Evolutionary conservation across 2,113 vertebrate species (phyloP), one percentile per base, ranked within the genome.

Genomic region (Tretioscincus oriximinensis): DNA sequence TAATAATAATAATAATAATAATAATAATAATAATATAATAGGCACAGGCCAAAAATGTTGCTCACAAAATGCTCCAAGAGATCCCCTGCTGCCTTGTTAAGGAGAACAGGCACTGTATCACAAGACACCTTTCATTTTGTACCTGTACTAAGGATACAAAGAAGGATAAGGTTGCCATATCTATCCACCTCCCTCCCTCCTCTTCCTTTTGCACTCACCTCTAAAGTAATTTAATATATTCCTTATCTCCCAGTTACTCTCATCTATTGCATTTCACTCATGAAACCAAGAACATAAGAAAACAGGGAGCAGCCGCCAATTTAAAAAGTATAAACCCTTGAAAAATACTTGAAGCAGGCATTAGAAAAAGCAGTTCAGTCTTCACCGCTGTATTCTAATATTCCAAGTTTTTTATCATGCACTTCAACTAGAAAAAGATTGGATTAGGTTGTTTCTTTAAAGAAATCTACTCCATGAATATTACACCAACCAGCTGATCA

Each of bases 271-370:
- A 22, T 6, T 26, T 16, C 26, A 21, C 12, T 20, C 11, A 91
- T 91, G 91, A 95, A 95, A 91, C 92, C 91, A 93, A 93, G 91
- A 93, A 92, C 91, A 90, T 64, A 89, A 90, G 76, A 93, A 85
- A 87, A 89, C 85, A 93, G 91, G 92, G 95, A 94, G 85, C 83
- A 86, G 91, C 90, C 90, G 92, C 92, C 89, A 85, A 85, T 87
- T 14, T 73, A 72, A 26, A 85, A 94, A 90, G 92, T 86, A 91
- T 88, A 47, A 85, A 85, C 84, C 91, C 87, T 81, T 81, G 49
- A 78, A 85, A 77, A 81, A 92, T 83, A 84, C 75, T 58, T 81
- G 49, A 85, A 89, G 81, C 49, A 77, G 35, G 76, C 28, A 4
- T 20, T 83, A 88, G 90, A 86, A 58, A 70, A 66, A 35, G n/a